phyloP scores from a whole-genome alignment of 2,797 vertebrate genomes.

The Liparis tanakae region DNA sequence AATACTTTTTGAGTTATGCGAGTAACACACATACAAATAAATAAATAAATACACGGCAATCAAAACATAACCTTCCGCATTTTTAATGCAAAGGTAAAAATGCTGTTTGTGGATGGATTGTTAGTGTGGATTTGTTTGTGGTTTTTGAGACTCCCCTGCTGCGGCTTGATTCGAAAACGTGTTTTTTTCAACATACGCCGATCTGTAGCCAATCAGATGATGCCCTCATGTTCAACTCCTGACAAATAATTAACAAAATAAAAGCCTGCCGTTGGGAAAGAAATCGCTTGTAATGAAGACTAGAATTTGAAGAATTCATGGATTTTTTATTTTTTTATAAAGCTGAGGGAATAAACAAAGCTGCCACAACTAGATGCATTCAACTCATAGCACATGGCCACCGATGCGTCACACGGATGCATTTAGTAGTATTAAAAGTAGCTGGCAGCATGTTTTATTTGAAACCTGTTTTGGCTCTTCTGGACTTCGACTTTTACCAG shows the following conservation, averaged over 20 bases:
- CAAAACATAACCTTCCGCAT: too few species aligned
- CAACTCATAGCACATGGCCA: not conserved
- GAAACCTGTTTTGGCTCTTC: not conserved
- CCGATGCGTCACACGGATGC: slow-evolving; percentile 3
- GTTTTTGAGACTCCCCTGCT: too few species aligned
- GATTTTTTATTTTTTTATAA: not conserved
- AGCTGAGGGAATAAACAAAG: not conserved
- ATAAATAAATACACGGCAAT: too few species aligned
- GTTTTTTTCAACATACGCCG: too few species aligned
- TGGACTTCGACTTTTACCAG: not conserved
- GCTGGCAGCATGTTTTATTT: not conserved
- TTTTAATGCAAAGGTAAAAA: too few species aligned
- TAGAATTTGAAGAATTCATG: not conserved
- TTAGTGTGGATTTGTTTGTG: too few species aligned
- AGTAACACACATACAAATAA: too few species aligned
- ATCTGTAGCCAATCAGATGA: too few species aligned
- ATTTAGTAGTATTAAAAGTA: not conserved
- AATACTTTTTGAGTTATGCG: too few species aligned
- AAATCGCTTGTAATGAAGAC: not conserved
- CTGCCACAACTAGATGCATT: not conserved
- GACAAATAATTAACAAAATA: not conserved
- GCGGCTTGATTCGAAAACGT: too few species aligned
- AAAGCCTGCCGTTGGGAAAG: not conserved
- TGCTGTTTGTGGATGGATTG: too few species aligned
- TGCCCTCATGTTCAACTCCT: not conserved